These are phyloP conservation scores for Hippolais icterina DNA, from an alignment of 2,113 vertebrate species.

Conservation along the genomic window DNA sequence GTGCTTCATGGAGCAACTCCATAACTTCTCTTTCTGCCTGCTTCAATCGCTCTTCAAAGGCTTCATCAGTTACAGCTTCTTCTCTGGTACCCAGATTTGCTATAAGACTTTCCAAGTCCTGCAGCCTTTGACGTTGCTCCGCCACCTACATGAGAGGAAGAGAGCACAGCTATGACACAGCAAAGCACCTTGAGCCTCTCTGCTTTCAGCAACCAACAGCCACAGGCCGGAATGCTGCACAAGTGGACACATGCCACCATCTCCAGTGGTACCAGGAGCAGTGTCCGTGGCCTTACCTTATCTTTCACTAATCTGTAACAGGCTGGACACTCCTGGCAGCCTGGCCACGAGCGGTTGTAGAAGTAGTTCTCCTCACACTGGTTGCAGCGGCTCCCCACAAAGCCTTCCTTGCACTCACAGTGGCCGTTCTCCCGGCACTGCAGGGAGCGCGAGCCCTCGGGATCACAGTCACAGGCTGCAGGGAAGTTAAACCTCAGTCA, in stretches of 20 bases:
- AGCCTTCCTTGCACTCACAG: slow-evolving; percentile 89
- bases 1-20: slow-evolving; percentile 87
- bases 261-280: background rate
- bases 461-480: slow-evolving; percentile 93
- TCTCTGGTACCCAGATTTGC: slow-evolving; percentile 85
- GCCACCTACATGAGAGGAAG: slow-evolving; percentile 75
- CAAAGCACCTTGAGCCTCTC: background rate
- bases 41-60: slow-evolving; percentile 90
- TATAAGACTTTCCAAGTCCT: slow-evolving; percentile 88
- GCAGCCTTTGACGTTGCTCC: slow-evolving; percentile 89
- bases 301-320: slow-evolving; percentile 94
- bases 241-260: rapidly evolving
- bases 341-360: slow-evolving; percentile 90
- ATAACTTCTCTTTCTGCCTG: slow-evolving; percentile 88
- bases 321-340: slow-evolving; percentile 94
- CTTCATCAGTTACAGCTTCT: slow-evolving; percentile 86
- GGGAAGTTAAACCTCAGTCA: background rate
- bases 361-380: slow-evolving; percentile 99
- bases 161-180: background rate
- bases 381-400: slow-evolving; percentile 91
- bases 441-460: slow-evolving; percentile 83
- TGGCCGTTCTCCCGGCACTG: slow-evolving; percentile 88
- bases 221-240: rapidly evolving
- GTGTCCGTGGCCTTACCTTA: slow-evolving; percentile 76
- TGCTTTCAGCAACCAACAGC: background rate